Percentiles rank a stretch among this genome's conserved stretches.
Evolutionary conservation across 2,113 vertebrate genomes (phyloP).

Genomic region (Pachyramphus minor): DNA sequence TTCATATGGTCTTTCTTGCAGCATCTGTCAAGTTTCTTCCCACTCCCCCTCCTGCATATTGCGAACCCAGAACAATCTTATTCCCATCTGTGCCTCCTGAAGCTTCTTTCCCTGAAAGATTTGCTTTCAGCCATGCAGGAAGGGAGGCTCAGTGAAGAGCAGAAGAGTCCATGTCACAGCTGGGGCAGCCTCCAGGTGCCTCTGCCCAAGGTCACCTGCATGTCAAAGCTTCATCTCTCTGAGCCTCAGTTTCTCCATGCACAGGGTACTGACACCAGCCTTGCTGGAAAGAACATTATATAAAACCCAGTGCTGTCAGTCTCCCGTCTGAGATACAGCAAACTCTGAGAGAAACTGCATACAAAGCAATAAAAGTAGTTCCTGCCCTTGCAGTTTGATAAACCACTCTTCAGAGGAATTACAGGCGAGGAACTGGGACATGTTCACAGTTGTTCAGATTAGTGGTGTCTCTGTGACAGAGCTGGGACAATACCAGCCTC

Average conservation of each 20-base stretch:
- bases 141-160: not conserved
- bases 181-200: not conserved
- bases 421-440: not conserved
- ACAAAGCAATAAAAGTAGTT: not conserved
- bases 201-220: not conserved
- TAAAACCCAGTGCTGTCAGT: not conserved
- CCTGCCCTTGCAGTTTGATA: not conserved
- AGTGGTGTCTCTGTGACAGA: not conserved
- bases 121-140: not conserved
- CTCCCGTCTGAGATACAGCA: not conserved
- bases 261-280: not conserved
- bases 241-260: not conserved
- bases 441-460: not conserved
- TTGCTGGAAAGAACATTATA: not conserved
- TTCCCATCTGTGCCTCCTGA: slow-evolving; percentile 54
- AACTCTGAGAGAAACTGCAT: not conserved
- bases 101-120: not conserved
- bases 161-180: not conserved
- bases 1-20: slow-evolving; percentile 49
- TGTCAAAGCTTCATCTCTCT: not conserved
- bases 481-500: not conserved
- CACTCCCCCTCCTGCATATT: slow-evolving; percentile 39
- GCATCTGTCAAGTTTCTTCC: slow-evolving; percentile 55
- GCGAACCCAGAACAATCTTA: slow-evolving; percentile 50
- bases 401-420: not conserved